These are phyloP conservation scores for Caenorhabditis brenneri DNA, from an alignment of 1,140 invertebrate species.

Conservation along the genomic window DNA sequence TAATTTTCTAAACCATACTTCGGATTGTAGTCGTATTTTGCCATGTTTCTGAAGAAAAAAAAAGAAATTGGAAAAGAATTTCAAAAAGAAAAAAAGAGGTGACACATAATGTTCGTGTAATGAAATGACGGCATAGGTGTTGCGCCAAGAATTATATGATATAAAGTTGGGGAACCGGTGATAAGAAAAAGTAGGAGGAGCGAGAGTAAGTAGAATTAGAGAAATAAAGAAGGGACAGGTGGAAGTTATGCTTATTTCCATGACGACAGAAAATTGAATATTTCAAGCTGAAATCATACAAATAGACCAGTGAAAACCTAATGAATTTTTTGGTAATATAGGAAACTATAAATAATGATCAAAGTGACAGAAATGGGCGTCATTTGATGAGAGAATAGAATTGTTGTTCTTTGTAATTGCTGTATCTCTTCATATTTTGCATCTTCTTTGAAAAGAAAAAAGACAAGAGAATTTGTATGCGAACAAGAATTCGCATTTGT, in stretches of 20 bases:
- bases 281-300: too few relatives aligned
- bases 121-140: not conserved
- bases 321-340: too few relatives aligned
- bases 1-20: slow-evolving; percentile 77
- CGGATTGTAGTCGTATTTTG: slow-evolving; percentile 66
- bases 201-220: not conserved
- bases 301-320: too few relatives aligned
- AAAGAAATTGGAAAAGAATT: not conserved
- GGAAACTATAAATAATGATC: not conserved
- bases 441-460: not conserved
- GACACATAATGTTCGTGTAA: not conserved
- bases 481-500: not conserved
- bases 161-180: slow-evolving; percentile 5
- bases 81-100: not conserved
- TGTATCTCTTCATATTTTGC: slow-evolving; percentile 1
- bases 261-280: not conserved
- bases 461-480: not conserved
- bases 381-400: not conserved
- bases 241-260: not conserved
- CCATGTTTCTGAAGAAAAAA: slow-evolving; percentile 58
- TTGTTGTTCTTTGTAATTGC: slow-evolving; percentile 1
- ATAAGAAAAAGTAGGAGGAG: not conserved
- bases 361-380: not conserved
- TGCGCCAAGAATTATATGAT: slow-evolving; percentile 17
- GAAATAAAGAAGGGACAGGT: slow-evolving; percentile 10